Evolutionary conservation across 1,140 invertebrate genomes (phyloP).

Genomic region (Pseudomyrmex flavicornis): DNA sequence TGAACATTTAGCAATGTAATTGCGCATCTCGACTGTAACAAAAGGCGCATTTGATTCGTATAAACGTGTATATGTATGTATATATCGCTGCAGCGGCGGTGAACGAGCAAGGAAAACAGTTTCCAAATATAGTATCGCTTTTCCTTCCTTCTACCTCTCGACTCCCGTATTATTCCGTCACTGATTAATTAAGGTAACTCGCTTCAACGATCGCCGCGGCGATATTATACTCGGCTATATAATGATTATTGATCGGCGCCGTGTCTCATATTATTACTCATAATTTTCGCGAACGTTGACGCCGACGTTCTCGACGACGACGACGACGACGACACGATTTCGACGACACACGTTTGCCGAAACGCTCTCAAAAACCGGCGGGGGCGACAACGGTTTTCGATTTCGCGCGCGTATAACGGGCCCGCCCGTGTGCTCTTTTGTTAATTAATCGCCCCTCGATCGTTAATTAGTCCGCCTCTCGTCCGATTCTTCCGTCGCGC

Average conservation of each 20-base stretch:
- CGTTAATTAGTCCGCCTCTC: slow-evolving; percentile 14
- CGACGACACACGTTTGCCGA: background rate
- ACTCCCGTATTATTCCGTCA: slow-evolving; percentile 43
- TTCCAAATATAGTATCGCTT: slow-evolving; percentile 38
- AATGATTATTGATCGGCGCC: slow-evolving; percentile 47
- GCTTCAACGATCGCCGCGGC: slow-evolving; percentile 36
- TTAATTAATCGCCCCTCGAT: slow-evolving; percentile 49
- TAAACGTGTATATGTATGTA: background rate
- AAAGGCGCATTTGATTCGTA: slow-evolving; percentile 40
- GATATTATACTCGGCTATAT: background rate
- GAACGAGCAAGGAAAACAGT: slow-evolving; percentile 41
- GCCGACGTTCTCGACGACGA: background rate
- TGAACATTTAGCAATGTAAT: slow-evolving; percentile 33
- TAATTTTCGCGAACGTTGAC: slow-evolving; percentile 53
- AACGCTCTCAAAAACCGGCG: background rate
- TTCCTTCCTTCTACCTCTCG: background rate
- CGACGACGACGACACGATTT: background rate
- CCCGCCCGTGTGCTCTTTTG: slow-evolving; percentile 26
- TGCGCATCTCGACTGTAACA: background rate
- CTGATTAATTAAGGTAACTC: slow-evolving; percentile 57
- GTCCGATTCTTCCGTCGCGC: slow-evolving; percentile 10
- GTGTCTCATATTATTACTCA: slow-evolving; percentile 55
- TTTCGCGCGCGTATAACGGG: background rate
- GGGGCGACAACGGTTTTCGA: slow-evolving; percentile 6
- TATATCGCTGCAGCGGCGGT: slow-evolving; percentile 23